Evolutionary conservation across 2,888 invertebrate genomes (phyloP).

Genomic region (Mesorhabditis belari): DNA sequence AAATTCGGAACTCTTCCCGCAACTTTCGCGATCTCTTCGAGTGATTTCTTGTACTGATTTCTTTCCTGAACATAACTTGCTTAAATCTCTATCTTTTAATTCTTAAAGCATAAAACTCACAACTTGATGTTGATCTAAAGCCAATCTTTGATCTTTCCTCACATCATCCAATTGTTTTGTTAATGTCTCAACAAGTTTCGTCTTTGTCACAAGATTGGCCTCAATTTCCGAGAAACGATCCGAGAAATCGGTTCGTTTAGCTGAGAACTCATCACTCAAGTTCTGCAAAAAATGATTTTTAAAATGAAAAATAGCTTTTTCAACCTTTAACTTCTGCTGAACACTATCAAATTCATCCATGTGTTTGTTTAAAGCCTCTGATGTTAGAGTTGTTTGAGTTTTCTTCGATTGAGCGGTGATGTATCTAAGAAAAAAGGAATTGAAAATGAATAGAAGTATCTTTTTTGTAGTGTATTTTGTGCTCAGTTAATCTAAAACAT

Average conservation of each 20-base stretch:
- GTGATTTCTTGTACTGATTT: slow-evolving; percentile 25
- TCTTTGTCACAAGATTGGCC: slow-evolving; percentile 42
- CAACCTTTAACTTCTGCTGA: slow-evolving; percentile 26
- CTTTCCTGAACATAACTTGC: slow-evolving; percentile 13
- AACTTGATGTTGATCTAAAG: not conserved
- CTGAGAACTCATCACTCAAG: slow-evolving; percentile 41
- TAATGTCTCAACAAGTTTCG: slow-evolving; percentile 33
- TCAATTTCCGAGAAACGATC: slow-evolving; percentile 47
- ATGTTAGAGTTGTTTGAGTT: slow-evolving; percentile 43
- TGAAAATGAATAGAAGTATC: not conserved
- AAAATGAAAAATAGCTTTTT: not conserved
- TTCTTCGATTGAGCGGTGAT: slow-evolving; percentile 28
- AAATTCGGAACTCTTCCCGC: slow-evolving; percentile 42
- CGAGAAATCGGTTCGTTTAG: slow-evolving; percentile 31
- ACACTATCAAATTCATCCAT: slow-evolving; percentile 37
- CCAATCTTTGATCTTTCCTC: slow-evolving; percentile 5
- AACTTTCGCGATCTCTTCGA: slow-evolving; percentile 15
- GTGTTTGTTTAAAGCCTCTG: slow-evolving; percentile 30
- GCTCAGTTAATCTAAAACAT: not conserved
- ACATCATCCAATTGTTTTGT: slow-evolving; percentile 24
- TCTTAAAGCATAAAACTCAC: not conserved
- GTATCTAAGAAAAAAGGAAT: slow-evolving; percentile 14
- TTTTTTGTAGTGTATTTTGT: not conserved
- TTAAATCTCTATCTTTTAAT: too few species aligned
- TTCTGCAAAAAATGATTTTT: slow-evolving; percentile 18